phyloP scores from a whole-genome alignment of 2,113 vertebrate species.

The Solea senegalensis region DNA sequence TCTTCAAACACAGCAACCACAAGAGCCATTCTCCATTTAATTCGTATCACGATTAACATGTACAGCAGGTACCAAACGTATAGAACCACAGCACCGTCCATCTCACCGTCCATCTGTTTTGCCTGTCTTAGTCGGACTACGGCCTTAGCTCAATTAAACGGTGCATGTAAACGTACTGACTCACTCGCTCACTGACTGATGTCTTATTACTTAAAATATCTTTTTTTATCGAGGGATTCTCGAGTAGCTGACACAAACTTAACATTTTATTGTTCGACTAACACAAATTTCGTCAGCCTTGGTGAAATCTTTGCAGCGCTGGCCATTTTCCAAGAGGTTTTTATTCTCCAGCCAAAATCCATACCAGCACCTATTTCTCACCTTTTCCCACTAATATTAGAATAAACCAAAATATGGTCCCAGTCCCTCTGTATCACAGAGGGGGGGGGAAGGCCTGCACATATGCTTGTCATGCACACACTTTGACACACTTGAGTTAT shows the following conservation, averaged over 20 bases:
- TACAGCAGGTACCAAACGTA: too few relatives aligned
- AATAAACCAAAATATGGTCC: too few relatives aligned
- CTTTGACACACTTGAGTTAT: slow-evolving; percentile 28
- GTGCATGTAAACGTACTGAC: too few relatives aligned
- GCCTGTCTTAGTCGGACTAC: too few relatives aligned
- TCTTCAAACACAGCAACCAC: too few relatives aligned
- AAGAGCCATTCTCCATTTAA: too few relatives aligned
- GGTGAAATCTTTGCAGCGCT: slow-evolving; percentile 59
- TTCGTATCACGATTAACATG: too few relatives aligned
- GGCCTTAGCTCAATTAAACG: too few relatives aligned
- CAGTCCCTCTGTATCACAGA: too few relatives aligned
- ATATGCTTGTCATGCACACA: slow-evolving; percentile 4
- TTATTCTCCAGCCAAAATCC: slow-evolving; percentile 53
- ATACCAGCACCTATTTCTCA: slow-evolving; percentile 25
- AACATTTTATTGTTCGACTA: slow-evolving; percentile 70
- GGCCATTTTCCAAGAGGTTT: slow-evolving; percentile 58
- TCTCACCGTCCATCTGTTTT: too few relatives aligned
- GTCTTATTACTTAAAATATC: slow-evolving; percentile 76
- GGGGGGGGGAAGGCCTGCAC: slow-evolving; percentile 2
- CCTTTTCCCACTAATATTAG: not conserved
- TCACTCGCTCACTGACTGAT: not conserved
- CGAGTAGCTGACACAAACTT: slow-evolving; percentile 65
- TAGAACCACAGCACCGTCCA: too few relatives aligned
- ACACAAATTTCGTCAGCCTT: slow-evolving; percentile 70
- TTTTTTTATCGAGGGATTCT: slow-evolving; percentile 68